A percentile compares a stretch with the other conserved stretches of the same genome.
Evolutionary conservation across 53 echinoderm and acorn worm species (phyloP).

Genomic region (Paracentrotus lividus): DNA sequence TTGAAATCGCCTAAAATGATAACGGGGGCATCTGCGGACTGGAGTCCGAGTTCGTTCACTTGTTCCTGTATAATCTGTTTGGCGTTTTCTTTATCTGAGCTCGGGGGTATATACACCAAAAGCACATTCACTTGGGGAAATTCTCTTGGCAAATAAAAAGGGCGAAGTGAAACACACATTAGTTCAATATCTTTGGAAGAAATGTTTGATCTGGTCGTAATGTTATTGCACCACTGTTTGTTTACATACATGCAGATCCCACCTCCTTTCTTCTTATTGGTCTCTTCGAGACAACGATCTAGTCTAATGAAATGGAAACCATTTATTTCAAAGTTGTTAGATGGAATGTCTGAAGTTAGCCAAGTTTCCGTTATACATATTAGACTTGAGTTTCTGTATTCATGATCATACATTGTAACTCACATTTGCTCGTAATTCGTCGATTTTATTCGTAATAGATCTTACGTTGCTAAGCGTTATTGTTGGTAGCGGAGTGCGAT

Average conservation of each 20-base stretch:
- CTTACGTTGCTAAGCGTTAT: conserved; percentile 11
- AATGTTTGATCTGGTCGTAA: neutral
- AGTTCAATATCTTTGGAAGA: conserved; percentile 10
- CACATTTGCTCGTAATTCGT: neutral
- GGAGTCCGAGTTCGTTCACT: neutral
- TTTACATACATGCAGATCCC: neutral
- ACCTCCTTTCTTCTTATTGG: neutral
- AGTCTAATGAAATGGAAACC: neutral
- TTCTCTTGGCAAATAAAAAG: neutral
- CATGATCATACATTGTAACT: conserved; percentile 13
- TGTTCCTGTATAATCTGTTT: conserved; percentile 8
- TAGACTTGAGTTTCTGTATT: neutral
- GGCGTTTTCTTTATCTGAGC: neutral
- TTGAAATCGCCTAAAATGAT: neutral
- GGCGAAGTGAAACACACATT: conserved; percentile 12
- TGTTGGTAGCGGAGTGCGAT: neutral
- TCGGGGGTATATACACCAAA: neutral
- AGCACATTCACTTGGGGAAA: neutral
- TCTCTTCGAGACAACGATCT: neutral
- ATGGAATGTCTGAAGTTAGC: neutral
- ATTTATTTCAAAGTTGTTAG: neutral
- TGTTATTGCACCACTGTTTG: neutral
- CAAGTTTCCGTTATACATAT: neutral
- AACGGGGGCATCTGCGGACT: neutral
- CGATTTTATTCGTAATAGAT: neutral